These are phyloP conservation scores for Pocillopora meandrina DNA, from an alignment of 92 coral and sea anemone species.

Conservation along the genomic window DNA sequence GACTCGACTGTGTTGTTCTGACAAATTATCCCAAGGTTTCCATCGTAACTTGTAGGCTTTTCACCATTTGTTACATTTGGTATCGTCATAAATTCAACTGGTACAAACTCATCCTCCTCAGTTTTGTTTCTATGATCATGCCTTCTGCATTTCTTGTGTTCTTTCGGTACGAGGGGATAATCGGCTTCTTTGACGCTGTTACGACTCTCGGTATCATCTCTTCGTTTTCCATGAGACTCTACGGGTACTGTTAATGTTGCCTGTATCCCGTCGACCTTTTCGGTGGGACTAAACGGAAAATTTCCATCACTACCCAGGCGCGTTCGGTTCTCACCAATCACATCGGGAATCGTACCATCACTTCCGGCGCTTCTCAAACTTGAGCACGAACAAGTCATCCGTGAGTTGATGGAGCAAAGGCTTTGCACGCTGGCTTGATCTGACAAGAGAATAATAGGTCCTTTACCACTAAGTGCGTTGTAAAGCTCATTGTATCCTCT, in stretches of 20 bases:
- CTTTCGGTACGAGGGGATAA: neutral
- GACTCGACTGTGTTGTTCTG: neutral
- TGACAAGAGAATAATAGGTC: conserved; percentile 80
- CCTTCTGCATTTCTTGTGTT: neutral
- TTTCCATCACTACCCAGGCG: conserved; percentile 23
- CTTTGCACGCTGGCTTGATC: conserved; percentile 55
- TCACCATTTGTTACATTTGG: neutral
- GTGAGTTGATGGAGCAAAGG: conserved; percentile 63
- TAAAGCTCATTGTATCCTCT: conserved; percentile 49
- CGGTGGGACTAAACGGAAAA: conserved; percentile 14
- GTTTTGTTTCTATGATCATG: neutral
- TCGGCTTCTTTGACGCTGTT: neutral
- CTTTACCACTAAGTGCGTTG: conserved; percentile 61
- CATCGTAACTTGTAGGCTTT: neutral
- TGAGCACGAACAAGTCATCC: conserved; percentile 71
- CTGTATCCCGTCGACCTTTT: conserved; percentile 10
- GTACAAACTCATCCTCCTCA: neutral
- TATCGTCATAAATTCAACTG: neutral
- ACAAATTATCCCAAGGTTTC: neutral
- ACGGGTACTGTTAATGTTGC: conserved; percentile 29
- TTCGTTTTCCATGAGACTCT: conserved; percentile 28
- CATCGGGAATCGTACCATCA: conserved; percentile 26
- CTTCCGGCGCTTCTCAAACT: conserved; percentile 33
- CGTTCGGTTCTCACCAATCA: neutral
- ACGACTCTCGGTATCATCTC: neutral